Evolutionary conservation across 2,888 invertebrate genomes (phyloP).

Genomic region (Matsumyia berberina): DNA sequence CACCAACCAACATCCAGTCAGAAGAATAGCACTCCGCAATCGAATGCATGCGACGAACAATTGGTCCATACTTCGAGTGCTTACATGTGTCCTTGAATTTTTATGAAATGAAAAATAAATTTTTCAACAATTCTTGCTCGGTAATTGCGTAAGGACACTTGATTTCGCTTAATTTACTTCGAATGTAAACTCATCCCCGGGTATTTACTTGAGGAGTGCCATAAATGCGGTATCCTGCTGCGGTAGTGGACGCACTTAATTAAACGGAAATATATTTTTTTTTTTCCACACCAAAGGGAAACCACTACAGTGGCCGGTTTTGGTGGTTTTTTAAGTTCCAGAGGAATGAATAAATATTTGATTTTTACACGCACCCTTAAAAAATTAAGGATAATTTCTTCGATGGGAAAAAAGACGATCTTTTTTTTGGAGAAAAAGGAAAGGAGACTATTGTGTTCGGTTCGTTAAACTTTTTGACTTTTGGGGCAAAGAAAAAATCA

Average conservation of each 20-base stretch:
- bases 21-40: neutral
- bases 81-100: slow-evolving; percentile 66
- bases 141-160: slow-evolving; percentile 72
- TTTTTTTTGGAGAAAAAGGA: slow-evolving; percentile 19
- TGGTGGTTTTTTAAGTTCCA: slow-evolving; percentile 34
- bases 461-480: slow-evolving; percentile 60
- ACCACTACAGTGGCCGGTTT: slow-evolving; percentile 47
- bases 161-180: slow-evolving; percentile 70
- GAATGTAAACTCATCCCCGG: slow-evolving; percentile 42
- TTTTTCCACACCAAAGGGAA: slow-evolving; percentile 16
- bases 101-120: slow-evolving; percentile 61
- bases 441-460: slow-evolving; percentile 50
- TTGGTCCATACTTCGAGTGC: slow-evolving; percentile 49
- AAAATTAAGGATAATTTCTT: slow-evolving; percentile 55
- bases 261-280: slow-evolving; percentile 50
- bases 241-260: slow-evolving; percentile 69
- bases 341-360: slow-evolving; percentile 72
- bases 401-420: slow-evolving; percentile 7
- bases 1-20: slow-evolving; percentile 5
- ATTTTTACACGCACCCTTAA: slow-evolving; percentile 70
- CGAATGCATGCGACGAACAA: neutral
- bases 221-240: slow-evolving; percentile 57
- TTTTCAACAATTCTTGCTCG: slow-evolving; percentile 48
- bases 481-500: slow-evolving; percentile 3
- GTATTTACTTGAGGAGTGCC: slow-evolving; percentile 28